Evolutionary conservation across 2,113 vertebrate species (phyloP).

Genomic region (Saimiri boliviensis): DNA sequence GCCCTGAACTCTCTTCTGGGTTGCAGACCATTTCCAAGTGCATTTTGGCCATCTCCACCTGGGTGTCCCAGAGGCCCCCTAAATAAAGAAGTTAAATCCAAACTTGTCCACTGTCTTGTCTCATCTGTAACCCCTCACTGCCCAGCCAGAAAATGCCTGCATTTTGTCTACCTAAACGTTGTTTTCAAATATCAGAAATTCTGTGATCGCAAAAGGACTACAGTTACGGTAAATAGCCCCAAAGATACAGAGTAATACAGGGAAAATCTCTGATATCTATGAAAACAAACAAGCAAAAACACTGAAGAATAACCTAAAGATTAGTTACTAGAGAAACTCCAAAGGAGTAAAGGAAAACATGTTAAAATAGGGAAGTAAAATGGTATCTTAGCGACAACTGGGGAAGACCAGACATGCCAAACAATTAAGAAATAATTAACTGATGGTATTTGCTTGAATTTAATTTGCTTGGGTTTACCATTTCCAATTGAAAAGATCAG

Average conservation of each 20-base stretch:
- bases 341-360: background rate
- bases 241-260: background rate
- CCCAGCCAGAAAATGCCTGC: background rate
- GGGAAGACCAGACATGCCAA: conserved; percentile 43
- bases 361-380: conserved; percentile 19
- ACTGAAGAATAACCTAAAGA: background rate
- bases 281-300: conserved; percentile 8
- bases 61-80: background rate
- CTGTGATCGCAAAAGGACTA: conserved; percentile 3
- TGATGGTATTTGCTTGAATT: background rate
- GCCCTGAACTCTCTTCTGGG: background rate
- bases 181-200: conserved; percentile 43
- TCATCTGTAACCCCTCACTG: background rate
- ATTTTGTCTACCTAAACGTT: conserved; percentile 12
- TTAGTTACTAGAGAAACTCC: background rate
- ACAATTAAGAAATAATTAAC: conserved; percentile 60
- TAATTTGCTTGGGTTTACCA: conserved; percentile 28
- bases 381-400: background rate
- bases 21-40: background rate
- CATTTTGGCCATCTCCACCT: background rate
- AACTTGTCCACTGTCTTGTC: background rate
- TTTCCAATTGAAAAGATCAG: conserved; percentile 53
- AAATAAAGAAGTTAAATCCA: conserved; percentile 13
- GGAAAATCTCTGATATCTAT: background rate
- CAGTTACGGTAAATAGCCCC: background rate